Evolutionary conservation across 2,797 vertebrate genomes (phyloP).

Genomic region (Rachycentron canadum): DNA sequence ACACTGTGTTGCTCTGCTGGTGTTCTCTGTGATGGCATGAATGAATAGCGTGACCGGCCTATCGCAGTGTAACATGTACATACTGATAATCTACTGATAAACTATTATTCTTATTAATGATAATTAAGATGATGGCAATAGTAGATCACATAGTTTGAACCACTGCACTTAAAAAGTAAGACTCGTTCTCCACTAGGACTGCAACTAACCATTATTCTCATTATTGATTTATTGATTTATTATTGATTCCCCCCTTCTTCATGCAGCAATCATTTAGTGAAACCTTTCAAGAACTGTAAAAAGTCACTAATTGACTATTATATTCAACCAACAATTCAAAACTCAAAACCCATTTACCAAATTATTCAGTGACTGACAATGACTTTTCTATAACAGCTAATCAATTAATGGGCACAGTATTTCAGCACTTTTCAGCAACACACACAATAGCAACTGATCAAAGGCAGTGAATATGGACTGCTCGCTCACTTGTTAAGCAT

Average conservation of each 20-base stretch:
- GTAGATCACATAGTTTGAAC: not conserved
- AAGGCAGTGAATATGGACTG: not conserved
- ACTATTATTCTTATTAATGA: no score
- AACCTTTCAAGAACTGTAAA: not conserved
- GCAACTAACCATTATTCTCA: not conserved
- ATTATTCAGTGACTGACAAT: not conserved
- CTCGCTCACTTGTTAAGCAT: not conserved
- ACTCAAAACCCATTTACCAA: not conserved
- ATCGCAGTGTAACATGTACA: no score
- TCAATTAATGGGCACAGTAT: not conserved
- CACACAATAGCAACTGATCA: not conserved
- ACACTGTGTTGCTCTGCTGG: not conserved
- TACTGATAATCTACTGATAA: not conserved
- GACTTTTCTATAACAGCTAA: not conserved
- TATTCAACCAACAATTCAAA: not conserved
- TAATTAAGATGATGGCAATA: not conserved
- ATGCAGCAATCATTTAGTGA: not conserved
- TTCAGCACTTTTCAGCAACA: constrained; percentile 7
- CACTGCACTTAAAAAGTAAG: not conserved
- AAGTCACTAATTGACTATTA: not conserved
- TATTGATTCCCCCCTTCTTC: not conserved
- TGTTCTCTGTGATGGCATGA: constrained; percentile 16
- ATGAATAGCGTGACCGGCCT: no score
- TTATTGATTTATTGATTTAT: not conserved
- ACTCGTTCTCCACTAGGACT: not conserved